Conservation (phyloP, 2,888 invertebrate species). For the Drosophila recens region DNA sequence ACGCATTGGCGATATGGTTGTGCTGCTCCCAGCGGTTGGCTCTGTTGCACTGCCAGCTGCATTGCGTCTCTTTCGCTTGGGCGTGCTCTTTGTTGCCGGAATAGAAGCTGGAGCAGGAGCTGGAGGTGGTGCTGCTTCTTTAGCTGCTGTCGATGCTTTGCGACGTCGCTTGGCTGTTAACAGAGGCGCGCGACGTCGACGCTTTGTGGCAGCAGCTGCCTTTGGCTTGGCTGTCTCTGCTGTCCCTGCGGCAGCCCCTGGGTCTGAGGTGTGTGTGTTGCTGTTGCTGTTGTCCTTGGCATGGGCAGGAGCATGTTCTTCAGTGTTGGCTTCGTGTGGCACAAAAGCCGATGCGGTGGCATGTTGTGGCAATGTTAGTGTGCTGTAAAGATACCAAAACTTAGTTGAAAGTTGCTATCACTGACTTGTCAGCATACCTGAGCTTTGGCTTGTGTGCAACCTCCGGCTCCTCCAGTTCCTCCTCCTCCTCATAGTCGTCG, state of each 20-base stretch:
- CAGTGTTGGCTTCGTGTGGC: conserved; percentile 41
- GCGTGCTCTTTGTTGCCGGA: conserved; percentile 1
- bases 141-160: conserved; percentile 19
- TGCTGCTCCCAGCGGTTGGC: conserved; percentile 9
- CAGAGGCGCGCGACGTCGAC: conserved; percentile 69
- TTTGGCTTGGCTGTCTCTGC: conserved; percentile 48
- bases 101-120: neutral
- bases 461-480: conserved; percentile 31
- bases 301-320: conserved; percentile 7
- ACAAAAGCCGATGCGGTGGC: conserved; percentile 66
- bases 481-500: conserved; percentile 58
- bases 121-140: conserved; percentile 2
- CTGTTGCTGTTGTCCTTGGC: conserved; percentile 59
- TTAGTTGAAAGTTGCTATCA: neutral
- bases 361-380: conserved; percentile 66
- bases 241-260: conserved; percentile 17
- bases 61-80: conserved; percentile 44
- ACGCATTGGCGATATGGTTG: conserved; percentile 54
- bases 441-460: conserved; percentile 62
- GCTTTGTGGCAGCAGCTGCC: conserved; percentile 54
- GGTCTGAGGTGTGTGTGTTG: conserved; percentile 72
- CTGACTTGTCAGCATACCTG: conserved; percentile 38
- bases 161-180: conserved; percentile 50
- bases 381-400: conserved; percentile 28
- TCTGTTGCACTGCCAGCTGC: conserved; percentile 10